A percentile compares a stretch with the other conserved stretches of the same genome.
Conservation (phyloP, 2,888 invertebrate genomes). For the Acanthosepion pharaonis region DNA sequence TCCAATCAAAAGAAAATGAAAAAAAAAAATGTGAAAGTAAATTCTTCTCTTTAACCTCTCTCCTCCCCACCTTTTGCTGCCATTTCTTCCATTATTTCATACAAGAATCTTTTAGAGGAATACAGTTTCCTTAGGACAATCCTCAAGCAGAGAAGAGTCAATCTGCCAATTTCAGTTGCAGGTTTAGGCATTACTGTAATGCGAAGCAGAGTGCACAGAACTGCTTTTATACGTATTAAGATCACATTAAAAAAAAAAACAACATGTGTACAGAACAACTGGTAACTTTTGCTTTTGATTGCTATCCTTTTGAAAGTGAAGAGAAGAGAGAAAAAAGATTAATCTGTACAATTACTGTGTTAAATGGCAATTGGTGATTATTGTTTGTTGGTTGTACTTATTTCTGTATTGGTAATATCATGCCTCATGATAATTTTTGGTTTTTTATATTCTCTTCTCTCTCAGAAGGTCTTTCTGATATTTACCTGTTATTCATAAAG, state of each 20-base stretch:
- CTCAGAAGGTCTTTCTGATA: no score
- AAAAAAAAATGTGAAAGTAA: background rate
- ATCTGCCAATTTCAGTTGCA: slow-evolving; percentile 2
- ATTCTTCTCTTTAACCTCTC: background rate
- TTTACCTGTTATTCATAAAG: no score
- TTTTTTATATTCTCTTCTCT: no score
- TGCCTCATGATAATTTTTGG: no score
- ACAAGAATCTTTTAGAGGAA: slow-evolving; percentile 17
- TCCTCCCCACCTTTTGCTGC: background rate
- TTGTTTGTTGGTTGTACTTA: background rate
- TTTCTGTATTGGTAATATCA: no score
- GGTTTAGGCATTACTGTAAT: no score
- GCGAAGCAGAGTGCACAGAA: background rate
- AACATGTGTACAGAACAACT: background rate
- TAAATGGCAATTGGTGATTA: background rate
- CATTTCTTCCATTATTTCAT: slow-evolving; percentile 6
- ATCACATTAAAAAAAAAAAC: background rate
- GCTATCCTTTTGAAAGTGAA: background rate
- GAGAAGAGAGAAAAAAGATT: background rate
- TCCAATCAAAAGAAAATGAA: background rate
- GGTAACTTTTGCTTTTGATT: background rate
- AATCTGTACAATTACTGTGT: background rate
- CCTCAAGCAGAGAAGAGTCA: background rate
- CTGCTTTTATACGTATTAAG: background rate
- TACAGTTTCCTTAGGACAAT: slow-evolving; percentile 5